Conservation (phyloP, 92 coral and sea anemone species). For the Chrysogorgia sp. region DNA sequence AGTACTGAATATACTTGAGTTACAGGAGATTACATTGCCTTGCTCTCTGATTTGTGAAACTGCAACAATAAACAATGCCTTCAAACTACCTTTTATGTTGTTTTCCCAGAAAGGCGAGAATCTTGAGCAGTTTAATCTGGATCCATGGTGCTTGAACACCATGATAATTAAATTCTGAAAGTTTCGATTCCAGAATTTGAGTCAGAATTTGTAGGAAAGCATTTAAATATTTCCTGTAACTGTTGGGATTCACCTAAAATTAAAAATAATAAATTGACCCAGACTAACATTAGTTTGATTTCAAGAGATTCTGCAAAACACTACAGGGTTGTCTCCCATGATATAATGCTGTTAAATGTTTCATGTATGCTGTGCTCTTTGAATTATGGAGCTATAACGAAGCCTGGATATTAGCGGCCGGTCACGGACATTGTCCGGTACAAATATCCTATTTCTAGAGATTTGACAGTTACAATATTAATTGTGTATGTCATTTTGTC, state of each 20-base stretch:
- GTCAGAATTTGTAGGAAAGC: constrained; percentile 65
- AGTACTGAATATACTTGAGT: not conserved
- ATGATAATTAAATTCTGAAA: constrained; percentile 81
- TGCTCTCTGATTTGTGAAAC: not conserved
- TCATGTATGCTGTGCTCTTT: too few relatives aligned
- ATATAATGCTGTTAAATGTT: too few relatives aligned
- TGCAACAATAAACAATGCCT: not conserved
- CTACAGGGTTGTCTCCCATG: too few relatives aligned
- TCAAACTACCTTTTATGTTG: constrained; percentile 70
- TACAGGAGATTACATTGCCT: not conserved
- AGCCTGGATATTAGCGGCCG: too few relatives aligned
- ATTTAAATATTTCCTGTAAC: constrained; percentile 64
- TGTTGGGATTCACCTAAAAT: constrained; percentile 62
- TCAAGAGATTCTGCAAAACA: too few relatives aligned
- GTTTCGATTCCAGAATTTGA: constrained; percentile 66
- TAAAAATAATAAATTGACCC: too few relatives aligned
- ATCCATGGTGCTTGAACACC: constrained; percentile 87
- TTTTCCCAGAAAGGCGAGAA: constrained; percentile 82
- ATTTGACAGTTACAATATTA: too few relatives aligned
- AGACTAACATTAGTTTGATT: too few relatives aligned
- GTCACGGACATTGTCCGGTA: too few relatives aligned
- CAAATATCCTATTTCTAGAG: too few relatives aligned
- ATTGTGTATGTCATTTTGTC: too few relatives aligned
- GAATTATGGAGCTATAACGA: too few relatives aligned
- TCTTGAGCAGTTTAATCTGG: constrained; percentile 79